A percentile compares a stretch with the other conserved stretches of the same genome.
These are phyloP conservation scores for Varanus salvator DNA, from an alignment of 2,113 vertebrate genomes.

Conservation along the genomic window DNA sequence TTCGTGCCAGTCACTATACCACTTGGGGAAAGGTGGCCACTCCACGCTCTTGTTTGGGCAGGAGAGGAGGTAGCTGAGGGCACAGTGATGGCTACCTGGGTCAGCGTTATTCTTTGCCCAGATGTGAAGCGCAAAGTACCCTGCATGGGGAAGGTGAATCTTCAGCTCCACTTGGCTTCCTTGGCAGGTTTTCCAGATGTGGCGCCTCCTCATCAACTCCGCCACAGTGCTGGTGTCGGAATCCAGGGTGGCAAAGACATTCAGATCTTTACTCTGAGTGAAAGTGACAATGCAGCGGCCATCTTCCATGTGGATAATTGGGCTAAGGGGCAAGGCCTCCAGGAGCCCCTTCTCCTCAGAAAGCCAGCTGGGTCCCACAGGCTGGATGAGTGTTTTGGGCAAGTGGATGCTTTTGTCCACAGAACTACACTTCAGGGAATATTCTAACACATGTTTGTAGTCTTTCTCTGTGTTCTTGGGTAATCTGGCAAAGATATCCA, in stretches of 20 bases:
- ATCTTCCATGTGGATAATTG: constrained; percentile 45
- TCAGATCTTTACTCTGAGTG: constrained; percentile 10
- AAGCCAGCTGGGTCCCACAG: constrained; percentile 55
- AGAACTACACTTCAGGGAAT: constrained; percentile 44
- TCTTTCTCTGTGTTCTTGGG: background rate
- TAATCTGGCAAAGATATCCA: constrained; percentile 53
- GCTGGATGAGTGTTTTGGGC: constrained; percentile 41
- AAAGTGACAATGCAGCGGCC: constrained; percentile 53
- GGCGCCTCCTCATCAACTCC: constrained; percentile 15
- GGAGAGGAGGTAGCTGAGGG: constrained; percentile 61
- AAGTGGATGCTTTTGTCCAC: constrained; percentile 39
- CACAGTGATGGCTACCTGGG: constrained; percentile 2
- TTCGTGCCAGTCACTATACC: constrained; percentile 43
- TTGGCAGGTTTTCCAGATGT: constrained; percentile 35
- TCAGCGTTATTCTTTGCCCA: constrained; percentile 31
- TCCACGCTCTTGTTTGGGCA: constrained; percentile 45
- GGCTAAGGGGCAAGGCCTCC: constrained; percentile 41
- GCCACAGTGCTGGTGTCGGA: constrained; percentile 4
- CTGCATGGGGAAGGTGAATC: constrained; percentile 50
- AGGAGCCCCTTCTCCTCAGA: constrained; percentile 48
- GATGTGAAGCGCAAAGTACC: constrained; percentile 53
- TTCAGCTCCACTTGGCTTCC: constrained; percentile 49
- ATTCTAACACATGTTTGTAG: constrained; percentile 27
- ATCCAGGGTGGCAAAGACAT: constrained; percentile 38
- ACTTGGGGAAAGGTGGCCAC: constrained; percentile 56